Base-by-base conservation (phyloP, 2,888 invertebrate species). In the Caenorhabditis sp. region DNA sequence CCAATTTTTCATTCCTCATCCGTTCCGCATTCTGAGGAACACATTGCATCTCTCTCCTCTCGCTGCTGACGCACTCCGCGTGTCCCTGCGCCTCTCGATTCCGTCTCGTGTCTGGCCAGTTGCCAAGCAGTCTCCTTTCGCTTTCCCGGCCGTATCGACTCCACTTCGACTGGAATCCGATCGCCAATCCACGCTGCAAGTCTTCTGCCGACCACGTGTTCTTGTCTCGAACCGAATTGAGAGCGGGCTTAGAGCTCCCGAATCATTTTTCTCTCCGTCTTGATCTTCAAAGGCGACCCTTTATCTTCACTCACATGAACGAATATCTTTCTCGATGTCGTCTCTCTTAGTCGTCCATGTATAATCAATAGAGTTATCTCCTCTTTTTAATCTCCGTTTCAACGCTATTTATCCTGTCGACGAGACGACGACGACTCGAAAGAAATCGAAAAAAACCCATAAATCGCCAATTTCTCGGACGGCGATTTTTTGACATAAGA, bases 71-170 rank as follows among this genome's bases (percentile, higher is more conserved):
- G 51, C 51, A 51, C 22, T 51, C 51, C n/a, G 4, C 22, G 51
- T 51, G 51, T 26, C 26, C n/a, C 51, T 13, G 9, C 4, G 8
- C 3, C 51, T 51, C 51, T 51, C 51, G 4, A 24, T 22, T 51
- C 24, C 24, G 26, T n/a, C 11, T 26, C 2, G 1, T 51, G 24
- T 51, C 26, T 26, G 9, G 9, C 26, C 13, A 24, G 51, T 51
- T 51, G 51, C 51, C 26, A 18, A 18, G 51, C 22, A 24, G 20
- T 5, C 50, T 1, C 24, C 24, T 13, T 44, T 2, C 44, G 44
- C n/a, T n/a, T n/a, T n/a, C n/a, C n/a, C n/a, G n/a, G 44, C 51
- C 51, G 51, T 51, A 51, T 51, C 51, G 51, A 51, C 51, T 51
- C 8, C 8, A 18, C 51, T 22, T 18, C 18, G 47, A 20, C 47